phyloP scores from a whole-genome alignment of 2,888 invertebrate species.

The Cryptus armator region DNA sequence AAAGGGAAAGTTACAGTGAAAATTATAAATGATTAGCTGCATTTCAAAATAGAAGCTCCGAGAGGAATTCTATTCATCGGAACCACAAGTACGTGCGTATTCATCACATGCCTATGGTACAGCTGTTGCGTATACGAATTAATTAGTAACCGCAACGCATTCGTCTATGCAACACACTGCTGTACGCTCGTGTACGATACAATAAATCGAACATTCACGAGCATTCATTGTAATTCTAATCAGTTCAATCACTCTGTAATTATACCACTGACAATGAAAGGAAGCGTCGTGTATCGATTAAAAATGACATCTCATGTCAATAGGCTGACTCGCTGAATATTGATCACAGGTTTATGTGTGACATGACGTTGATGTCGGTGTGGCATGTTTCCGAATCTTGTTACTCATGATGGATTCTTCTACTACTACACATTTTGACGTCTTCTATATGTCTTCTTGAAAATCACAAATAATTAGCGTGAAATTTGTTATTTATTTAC shows the following conservation, averaged over 20 bases:
- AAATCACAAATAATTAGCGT: too few species aligned
- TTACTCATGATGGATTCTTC: too few species aligned
- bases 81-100: background rate
- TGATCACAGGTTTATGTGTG: background rate
- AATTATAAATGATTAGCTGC: background rate
- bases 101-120: background rate
- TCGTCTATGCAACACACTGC: background rate
- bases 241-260: background rate
- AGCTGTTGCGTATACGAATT: background rate
- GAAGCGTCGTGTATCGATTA: background rate
- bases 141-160: conserved; percentile 29
- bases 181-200: background rate
- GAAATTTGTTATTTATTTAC: background rate
- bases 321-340: background rate
- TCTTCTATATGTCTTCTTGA: too few species aligned
- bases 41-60: background rate
- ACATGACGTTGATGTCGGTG: too few species aligned
- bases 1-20: background rate
- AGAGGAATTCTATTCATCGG: background rate
- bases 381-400: too few species aligned
- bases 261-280: background rate
- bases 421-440: too few species aligned
- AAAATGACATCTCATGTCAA: background rate
- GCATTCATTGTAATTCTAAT: background rate
- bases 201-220: background rate